Evolutionary conservation across 2,888 invertebrate species (phyloP), one percentile per base, ranked within the genome.

Genomic region (Baccha elongata): DNA sequence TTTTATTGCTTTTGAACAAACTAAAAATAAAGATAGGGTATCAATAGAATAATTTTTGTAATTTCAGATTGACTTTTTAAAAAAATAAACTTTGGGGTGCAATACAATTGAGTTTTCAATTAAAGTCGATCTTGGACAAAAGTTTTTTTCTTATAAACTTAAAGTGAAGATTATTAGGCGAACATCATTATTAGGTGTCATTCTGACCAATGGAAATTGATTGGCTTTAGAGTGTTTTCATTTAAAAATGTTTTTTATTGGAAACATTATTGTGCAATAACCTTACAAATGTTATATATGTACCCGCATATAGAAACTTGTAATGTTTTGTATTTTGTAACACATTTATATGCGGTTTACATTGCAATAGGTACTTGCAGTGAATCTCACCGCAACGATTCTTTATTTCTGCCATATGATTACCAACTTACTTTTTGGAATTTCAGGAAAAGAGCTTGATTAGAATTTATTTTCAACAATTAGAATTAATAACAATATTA

Each of bases 171-270:
- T 53, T 32, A 35, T 32, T 53, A 17, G 32, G 17, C 8, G 53
- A 53, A 53, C 35, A 58, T 13, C 23, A 23, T 26, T 26, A 40
- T 58, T 58, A 58, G 23, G 55, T 58, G 40, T 58, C 40, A 15
- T 40, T 13, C 15, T 58, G 37, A 58, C 55, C 55, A 40, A 58
- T 58, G 11, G 55, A 58, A 40, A 40, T 40, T 58, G 40, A 58
- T 58, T 40, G 40, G n/a, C n/a, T n/a, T n/a, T n/a, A n/a, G n/a
- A n/a, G n/a, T n/a, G n/a, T n/a, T n/a, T n/a, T 23, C 7, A 53
- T 37, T 53, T 35, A 37, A 53, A 35, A 11, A 15, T 19, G 19
- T 44, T 11, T 44, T 44, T 21, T 19, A 2, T 37, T 37, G 37
- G 13, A 37, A 13, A 13, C 8, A 3, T 13, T n/a, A n/a, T 32